Conservation (phyloP, 2,888 invertebrate genomes). For the Dicycla oo region DNA sequence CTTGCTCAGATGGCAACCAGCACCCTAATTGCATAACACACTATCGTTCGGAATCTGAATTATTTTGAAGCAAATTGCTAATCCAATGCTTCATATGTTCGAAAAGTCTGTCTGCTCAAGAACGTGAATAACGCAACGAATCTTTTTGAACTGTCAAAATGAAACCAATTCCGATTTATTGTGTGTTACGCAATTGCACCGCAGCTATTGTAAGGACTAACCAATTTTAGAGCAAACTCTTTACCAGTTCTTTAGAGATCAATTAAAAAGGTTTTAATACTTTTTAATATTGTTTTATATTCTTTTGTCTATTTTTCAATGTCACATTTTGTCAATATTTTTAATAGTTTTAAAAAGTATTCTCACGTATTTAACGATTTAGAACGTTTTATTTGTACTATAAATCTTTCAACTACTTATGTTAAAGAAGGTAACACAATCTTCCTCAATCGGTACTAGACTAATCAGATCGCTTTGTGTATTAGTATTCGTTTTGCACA, state of each 20-base stretch:
- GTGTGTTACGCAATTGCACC: too few species aligned
- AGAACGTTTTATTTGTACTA: constrained; percentile 38
- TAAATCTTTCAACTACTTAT: constrained; percentile 37
- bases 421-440: constrained; percentile 65
- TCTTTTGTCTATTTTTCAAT: neutral
- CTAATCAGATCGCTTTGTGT: constrained; percentile 41
- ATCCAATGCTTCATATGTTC: too few species aligned
- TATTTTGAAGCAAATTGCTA: too few species aligned
- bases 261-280: neutral
- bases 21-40: too few species aligned
- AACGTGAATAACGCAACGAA: too few species aligned
- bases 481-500: constrained; percentile 60
- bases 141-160: too few species aligned
- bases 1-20: too few species aligned
- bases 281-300: constrained; percentile 2
- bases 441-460: constrained; percentile 35
- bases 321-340: constrained; percentile 11
- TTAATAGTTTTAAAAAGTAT: constrained; percentile 22
- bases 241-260: too few species aligned
- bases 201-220: too few species aligned
- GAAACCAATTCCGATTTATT: too few species aligned
- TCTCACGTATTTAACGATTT: constrained; percentile 22
- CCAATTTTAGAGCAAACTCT: neutral
- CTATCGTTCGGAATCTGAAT: too few species aligned
- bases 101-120: too few species aligned